These are phyloP conservation scores for Gila robusta DNA, from an alignment of 2,797 vertebrate species.

Conservation along the genomic window DNA sequence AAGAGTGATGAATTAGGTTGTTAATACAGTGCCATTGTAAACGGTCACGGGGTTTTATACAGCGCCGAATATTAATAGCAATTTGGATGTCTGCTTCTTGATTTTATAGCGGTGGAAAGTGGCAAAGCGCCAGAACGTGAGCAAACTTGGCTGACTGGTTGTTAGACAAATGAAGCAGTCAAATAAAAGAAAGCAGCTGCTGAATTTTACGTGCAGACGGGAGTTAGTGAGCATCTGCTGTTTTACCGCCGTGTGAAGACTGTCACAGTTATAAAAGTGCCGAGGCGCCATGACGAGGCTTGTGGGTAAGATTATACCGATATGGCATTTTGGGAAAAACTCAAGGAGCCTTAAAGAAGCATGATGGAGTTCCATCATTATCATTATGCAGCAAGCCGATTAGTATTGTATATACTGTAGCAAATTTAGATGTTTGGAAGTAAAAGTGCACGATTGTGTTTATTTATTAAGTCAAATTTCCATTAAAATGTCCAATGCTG, in stretches of 20 bases:
- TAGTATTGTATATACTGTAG: background rate
- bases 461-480: background rate
- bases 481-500: background rate
- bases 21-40: conserved; percentile 52
- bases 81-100: conserved; percentile 55
- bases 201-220: conserved; percentile 52
- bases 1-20: conserved; percentile 56
- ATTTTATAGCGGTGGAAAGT: conserved; percentile 56
- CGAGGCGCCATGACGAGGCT: conserved; percentile 25
- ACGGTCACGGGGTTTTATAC: conserved; percentile 31
- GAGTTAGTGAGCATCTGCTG: conserved; percentile 43
- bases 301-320: conserved; percentile 32
- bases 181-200: conserved; percentile 60
- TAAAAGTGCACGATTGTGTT: background rate
- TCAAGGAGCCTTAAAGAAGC: background rate
- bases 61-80: conserved; percentile 55
- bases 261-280: conserved; percentile 48
- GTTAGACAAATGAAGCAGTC: conserved; percentile 61
- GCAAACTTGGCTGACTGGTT: conserved; percentile 51
- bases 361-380: background rate
- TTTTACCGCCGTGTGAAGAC: conserved; percentile 36
- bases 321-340: conserved; percentile 4
- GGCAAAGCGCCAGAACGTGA: conserved; percentile 53
- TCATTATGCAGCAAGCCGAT: background rate
- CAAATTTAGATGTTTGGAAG: background rate